These are phyloP conservation scores for Lasioglossum calceatum DNA, from an alignment of 2,888 invertebrate genomes.

Conservation along the genomic window DNA sequence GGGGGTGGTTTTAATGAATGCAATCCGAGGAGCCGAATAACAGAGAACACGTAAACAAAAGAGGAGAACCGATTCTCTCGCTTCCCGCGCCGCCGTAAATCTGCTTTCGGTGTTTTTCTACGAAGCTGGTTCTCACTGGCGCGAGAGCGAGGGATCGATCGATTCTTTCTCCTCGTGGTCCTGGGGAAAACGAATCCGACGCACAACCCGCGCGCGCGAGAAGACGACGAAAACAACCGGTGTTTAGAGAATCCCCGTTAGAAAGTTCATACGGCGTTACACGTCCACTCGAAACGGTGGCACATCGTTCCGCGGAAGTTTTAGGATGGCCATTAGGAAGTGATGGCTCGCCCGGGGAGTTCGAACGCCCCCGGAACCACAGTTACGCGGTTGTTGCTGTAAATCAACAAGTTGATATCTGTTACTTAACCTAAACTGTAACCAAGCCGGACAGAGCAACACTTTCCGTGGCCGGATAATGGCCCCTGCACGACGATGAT, in stretches of 20 bases:
- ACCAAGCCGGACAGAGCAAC: conserved; percentile 54
- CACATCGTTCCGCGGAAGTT: conserved; percentile 66
- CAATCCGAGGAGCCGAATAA: conserved; percentile 7
- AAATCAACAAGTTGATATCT: conserved; percentile 83
- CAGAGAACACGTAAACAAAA: conserved; percentile 1
- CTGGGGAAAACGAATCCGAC: background rate
- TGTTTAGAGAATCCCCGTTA: conserved; percentile 7
- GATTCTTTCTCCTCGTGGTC: background rate
- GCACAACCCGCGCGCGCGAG: background rate
- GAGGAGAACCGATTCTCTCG: background rate
- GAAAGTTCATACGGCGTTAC: conserved; percentile 13
- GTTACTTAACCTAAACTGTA: conserved; percentile 67
- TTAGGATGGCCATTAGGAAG: conserved; percentile 74
- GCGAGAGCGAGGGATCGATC: conserved; percentile 11
- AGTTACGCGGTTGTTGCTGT: conserved; percentile 76
- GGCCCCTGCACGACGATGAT: conserved; percentile 18
- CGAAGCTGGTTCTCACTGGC: background rate
- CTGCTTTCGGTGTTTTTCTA: background rate
- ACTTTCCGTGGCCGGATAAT: conserved; percentile 48
- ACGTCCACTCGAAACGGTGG: conserved; percentile 48
- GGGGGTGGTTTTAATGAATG: conserved; percentile 24
- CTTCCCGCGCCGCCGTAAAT: background rate
- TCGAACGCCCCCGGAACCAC: conserved; percentile 75
- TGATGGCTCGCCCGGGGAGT: conserved; percentile 69
- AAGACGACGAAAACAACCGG: conserved; percentile 17